Percentiles rank a stretch among this genome's conserved stretches.
phyloP scores from a whole-genome alignment of 2,888 invertebrate genomes.

The Agelastica alni region DNA sequence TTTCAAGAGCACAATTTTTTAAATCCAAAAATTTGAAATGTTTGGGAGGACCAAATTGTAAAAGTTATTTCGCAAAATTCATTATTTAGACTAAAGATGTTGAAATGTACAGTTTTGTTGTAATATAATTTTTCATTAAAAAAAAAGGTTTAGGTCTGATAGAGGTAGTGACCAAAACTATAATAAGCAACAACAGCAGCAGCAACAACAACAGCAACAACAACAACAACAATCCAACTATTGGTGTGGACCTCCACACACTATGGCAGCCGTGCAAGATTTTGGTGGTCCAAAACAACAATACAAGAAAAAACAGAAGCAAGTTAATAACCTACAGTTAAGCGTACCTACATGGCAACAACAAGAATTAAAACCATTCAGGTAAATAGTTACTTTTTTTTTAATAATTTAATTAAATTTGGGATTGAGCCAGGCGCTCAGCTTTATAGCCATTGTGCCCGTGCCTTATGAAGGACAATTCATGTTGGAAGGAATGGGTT shows the following conservation, averaged over 20 bases:
- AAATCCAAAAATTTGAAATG: too few relatives aligned
- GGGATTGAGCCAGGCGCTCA: too few relatives aligned
- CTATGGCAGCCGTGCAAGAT: constrained; percentile 56
- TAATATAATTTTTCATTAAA: too few relatives aligned
- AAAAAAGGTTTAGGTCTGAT: constrained; percentile 67
- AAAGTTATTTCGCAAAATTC: too few relatives aligned
- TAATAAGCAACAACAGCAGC: constrained; percentile 35
- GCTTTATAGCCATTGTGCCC: too few relatives aligned
- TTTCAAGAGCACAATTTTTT: too few relatives aligned
- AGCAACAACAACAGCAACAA: too few relatives aligned
- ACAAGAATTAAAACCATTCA: constrained; percentile 72
- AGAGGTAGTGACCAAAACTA: constrained; percentile 60
- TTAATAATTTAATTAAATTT: not conserved
- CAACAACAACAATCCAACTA: constrained; percentile 59
- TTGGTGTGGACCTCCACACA: constrained; percentile 55
- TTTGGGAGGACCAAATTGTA: too few relatives aligned
- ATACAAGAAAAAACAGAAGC: constrained; percentile 43
- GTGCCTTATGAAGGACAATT: too few relatives aligned
- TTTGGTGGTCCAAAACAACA: constrained; percentile 59
- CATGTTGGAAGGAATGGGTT: too few relatives aligned
- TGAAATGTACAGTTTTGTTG: too few relatives aligned
- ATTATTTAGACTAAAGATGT: too few relatives aligned
- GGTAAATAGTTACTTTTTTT: not conserved
- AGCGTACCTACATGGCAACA: constrained; percentile 82
- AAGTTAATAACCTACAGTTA: constrained; percentile 58